Evolutionary conservation across 2,113 vertebrate genomes (phyloP), one percentile per base, ranked within the genome.

Genomic region (Telmatochromis brichardi): DNA sequence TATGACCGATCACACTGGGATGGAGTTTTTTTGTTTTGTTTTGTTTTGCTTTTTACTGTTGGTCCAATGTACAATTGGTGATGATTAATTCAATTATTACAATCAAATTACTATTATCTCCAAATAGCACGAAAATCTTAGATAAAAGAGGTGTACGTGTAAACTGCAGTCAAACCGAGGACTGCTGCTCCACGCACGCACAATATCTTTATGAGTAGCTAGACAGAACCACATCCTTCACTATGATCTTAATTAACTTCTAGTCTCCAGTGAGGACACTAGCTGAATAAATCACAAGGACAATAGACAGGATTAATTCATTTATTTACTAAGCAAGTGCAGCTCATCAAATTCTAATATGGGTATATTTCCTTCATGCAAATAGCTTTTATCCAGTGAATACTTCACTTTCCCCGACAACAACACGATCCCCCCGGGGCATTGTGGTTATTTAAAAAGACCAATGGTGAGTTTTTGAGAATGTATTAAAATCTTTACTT

Each of bases 211-310:
- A 85, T 82, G 90, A 92, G 89, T 23, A 58, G 87, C 71, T 14
- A 28, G 54, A 92, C 89, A 83, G 84, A 88, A 60, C 45, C 82
- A 5, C 90, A 86, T 90, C 87, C 91, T 84, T 94, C 88, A 85
- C 73, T 47, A 90, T 84, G 84, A 92, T 90, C 93, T 93, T 95
- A 94, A 95, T 96, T 95, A 94, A 92, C 90, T 95, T 92, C 88
- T 84, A 33, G 88, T 94, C 91, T 95, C 90, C 88, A 82, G 71
- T 57, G 90, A 95, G 92, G 90, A 91, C 92, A 83, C 83, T 88
- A 65, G 84, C 86, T 90, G 92, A 93, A 93, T 91, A 91, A 92
- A 94, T 92, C 93, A 93, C 91, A 94, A 95, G 95, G 95, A 96
- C 95, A 94, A 94, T 92, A 90, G 85, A 88, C 53, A 19, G 87